Base-by-base conservation (phyloP, 2,888 invertebrate genomes). In the Chalcosyrphus nemorum region DNA sequence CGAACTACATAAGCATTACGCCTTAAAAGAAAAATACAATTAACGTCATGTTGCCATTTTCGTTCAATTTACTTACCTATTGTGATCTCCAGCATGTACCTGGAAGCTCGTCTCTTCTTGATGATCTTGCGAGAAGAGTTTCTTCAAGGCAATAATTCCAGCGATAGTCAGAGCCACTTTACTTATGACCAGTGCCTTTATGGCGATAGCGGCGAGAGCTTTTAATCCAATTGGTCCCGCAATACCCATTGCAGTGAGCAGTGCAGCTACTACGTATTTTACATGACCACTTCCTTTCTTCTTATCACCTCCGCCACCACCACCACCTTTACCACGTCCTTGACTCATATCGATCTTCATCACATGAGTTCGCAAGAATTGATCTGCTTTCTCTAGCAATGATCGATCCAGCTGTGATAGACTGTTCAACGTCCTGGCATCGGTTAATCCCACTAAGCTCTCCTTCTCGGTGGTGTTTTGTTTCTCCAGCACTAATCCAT, bases 121-220 rank as follows among this genome's bases (percentile, higher is more conserved):
- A 84, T 93, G 92, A 86, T 95, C 94, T 86, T 94, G 94, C 81
- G 94, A 94, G 92, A 95, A 95, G 86, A 95, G 92, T 90, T 95
- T 95, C 92, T 95, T 95, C 87, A 95, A 91, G 19, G 94, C 95
- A 87, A 95, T 94, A 76, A 95, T 94, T 68, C 95, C 94, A 81
- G 95, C 94, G 87, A 95, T 95, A 80, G 95, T 94, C 75, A 95
- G 90, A 1, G 95, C 95, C 56, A 95, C 94, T 90, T 95, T 95
- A 89, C 95, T 94, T 86, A 95, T 94, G 82, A 95, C 93, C 85
- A 95, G 92, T 35, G 95, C 95, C 90, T 95, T 95, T 54, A 94
- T 95, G 56, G 95, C 95, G 87, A 95, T 94, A 27, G 94, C 92
- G 68, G 95, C 95, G 86, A 95, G 91, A 24, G 94, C 94, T 91